A percentile compares a stretch with the other conserved stretches of the same genome.
Conservation (phyloP, 2,888 invertebrate species). For the Standfussiana lucernea region DNA sequence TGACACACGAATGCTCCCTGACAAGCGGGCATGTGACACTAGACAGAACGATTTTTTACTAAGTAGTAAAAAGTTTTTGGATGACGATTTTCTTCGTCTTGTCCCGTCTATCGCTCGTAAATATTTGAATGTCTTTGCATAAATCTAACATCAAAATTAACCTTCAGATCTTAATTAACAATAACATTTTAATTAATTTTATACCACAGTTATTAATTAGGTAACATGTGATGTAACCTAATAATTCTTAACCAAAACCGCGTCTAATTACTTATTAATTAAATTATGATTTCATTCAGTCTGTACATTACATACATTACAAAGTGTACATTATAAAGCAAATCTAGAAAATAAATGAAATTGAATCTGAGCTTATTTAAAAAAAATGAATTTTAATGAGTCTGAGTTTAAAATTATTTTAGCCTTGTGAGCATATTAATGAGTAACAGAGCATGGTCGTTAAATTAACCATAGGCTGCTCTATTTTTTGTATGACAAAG, state of each 20-base stretch:
- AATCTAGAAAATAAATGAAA: slow-evolving; percentile 19
- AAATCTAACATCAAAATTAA: not conserved
- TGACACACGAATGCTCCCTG: too few relatives aligned
- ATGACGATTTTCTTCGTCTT: too few relatives aligned
- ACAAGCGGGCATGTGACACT: too few relatives aligned
- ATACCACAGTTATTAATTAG: slow-evolving; percentile 12
- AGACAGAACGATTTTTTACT: too few relatives aligned
- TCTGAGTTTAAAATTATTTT: not conserved
- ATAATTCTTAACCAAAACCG: slow-evolving; percentile 5
- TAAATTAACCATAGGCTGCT: not conserved
- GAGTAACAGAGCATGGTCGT: not conserved
- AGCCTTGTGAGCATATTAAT: not conserved
- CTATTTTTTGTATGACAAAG: not conserved
- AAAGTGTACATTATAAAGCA: not conserved
- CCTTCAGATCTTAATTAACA: not conserved
- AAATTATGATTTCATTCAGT: slow-evolving; percentile 2
- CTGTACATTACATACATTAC: too few relatives aligned
- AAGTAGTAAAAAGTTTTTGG: too few relatives aligned
- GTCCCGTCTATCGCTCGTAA: too few relatives aligned
- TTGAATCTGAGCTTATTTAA: not conserved
- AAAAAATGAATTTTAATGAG: slow-evolving; percentile 45
- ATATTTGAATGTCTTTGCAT: too few relatives aligned
- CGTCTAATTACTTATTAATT: slow-evolving; percentile 16
- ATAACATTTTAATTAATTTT: slow-evolving; percentile 23
- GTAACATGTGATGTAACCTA: slow-evolving; percentile 20